Conservation (phyloP, 2,113 vertebrate species). For the Saccopteryx bilineata region DNA sequence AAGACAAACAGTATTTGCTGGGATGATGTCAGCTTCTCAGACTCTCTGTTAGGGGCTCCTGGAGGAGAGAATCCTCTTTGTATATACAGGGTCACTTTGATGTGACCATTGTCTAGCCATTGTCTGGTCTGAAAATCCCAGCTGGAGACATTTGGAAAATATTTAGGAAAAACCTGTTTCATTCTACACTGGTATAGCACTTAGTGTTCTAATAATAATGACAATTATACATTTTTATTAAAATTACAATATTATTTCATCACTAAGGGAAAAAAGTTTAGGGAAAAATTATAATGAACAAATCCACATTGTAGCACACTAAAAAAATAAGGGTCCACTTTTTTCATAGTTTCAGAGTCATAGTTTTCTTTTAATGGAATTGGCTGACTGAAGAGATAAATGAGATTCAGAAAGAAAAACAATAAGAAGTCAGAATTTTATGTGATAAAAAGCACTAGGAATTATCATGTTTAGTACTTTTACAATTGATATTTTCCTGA, state of each 20-base stretch:
- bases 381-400: background rate
- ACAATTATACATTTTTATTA: slow-evolving; percentile 18
- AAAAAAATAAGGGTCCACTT: background rate
- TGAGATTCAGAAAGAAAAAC: slow-evolving; percentile 43
- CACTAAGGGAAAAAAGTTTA: background rate
- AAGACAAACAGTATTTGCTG: slow-evolving; percentile 9
- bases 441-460: background rate
- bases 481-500: background rate
- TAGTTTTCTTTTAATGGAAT: slow-evolving; percentile 52
- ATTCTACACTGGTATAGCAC: background rate
- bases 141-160: background rate
- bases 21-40: background rate
- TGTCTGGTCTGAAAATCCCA: background rate
- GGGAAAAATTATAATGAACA: background rate
- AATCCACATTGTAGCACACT: background rate
- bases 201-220: slow-evolving; percentile 37
- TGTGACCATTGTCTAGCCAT: background rate
- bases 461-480: background rate
- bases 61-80: background rate
- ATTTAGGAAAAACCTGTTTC: background rate
- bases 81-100: slow-evolving; percentile 22
- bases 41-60: background rate
- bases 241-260: slow-evolving; percentile 27
- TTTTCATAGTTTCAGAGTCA: background rate
- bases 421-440: slow-evolving; percentile 5